phyloP scores from a whole-genome alignment of 2,113 vertebrate genomes.

The Pica pica region DNA sequence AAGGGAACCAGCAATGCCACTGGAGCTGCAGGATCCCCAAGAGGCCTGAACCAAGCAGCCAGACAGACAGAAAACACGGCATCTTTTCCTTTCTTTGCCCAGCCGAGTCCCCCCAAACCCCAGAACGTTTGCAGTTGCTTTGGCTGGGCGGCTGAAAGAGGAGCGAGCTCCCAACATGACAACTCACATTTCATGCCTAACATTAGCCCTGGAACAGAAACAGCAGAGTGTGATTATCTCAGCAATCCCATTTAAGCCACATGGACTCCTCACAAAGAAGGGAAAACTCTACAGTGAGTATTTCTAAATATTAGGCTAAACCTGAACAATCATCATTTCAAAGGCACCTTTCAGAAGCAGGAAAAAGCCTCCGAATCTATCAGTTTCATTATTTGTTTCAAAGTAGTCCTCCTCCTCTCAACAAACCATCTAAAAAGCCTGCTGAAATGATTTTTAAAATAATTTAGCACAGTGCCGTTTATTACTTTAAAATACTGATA shows the following conservation, averaged over 20 bases:
- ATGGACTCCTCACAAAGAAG: constrained; percentile 6
- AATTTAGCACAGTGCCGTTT: background rate
- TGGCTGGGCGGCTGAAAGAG: background rate
- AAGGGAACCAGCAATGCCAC: background rate
- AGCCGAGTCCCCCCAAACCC: background rate
- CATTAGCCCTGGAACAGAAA: background rate
- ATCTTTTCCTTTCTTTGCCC: background rate
- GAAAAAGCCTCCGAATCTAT: background rate
- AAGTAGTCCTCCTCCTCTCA: background rate
- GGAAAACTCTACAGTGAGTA: constrained; percentile 47
- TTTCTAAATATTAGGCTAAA: constrained; percentile 50
- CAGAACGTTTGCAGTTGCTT: background rate
- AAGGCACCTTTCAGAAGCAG: constrained; percentile 30
- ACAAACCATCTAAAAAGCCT: background rate
- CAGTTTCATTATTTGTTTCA: constrained; percentile 1
- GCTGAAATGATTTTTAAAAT: background rate
- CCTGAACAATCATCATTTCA: constrained; percentile 25
- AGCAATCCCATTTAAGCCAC: constrained; percentile 43
- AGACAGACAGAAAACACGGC: fast-evolving
- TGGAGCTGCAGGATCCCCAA: background rate
- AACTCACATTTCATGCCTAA: constrained; percentile 27
- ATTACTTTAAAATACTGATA: background rate
- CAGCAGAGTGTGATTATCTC: constrained; percentile 24
- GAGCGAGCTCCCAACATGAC: constrained; percentile 20
- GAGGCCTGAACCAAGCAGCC: background rate